Evolutionary conservation across 2,888 invertebrate genomes (phyloP), one percentile per base, ranked within the genome.

Genomic region (Leucophenga montana): DNA sequence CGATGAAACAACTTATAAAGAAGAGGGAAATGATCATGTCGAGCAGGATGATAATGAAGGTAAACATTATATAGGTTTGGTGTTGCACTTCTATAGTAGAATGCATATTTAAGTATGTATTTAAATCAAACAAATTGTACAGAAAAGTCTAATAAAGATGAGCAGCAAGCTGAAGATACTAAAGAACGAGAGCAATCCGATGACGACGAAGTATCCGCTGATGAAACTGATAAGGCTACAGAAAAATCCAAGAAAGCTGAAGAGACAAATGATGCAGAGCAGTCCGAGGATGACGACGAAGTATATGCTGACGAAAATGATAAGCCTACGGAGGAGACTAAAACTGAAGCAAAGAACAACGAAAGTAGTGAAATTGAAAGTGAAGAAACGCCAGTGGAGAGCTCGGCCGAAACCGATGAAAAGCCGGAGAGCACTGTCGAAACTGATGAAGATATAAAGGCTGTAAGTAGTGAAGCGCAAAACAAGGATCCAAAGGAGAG

Each of bases 11-110:
- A 64, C 61, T 0, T 67, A 75, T 39, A 70, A 67, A 59, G 62
- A 74, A 20, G 65, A 69, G n/a, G 31, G 67, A n/a, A 69, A 74
- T 33, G 3, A 56, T 1, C 50, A 69, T 69, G 66, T 67, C 14
- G 69, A 69, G 16, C 39, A 11, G 13, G 48, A 53, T 2, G 69
- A 67, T 11, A 18, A 31, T 2, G 62, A 61, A 11, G 65, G 50
- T 50, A 50, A 50, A 13, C 18, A 11, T 16, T 50, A 18, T 2
- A 3, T 16, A 50, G 50, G 50, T 50, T 50, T 8, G 1, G n/a
- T 50, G 6, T 50, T 3, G 18, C 50, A 50, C 8, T 50, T 50
- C 27, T n/a, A 50, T 50, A n/a, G 5, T n/a, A 14, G 50, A 5
- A 50, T 39, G 39, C 3, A 50, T 16, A 50, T 18, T 18, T 13